A percentile compares a stretch with the other conserved stretches of the same genome.
Evolutionary conservation across 2,113 vertebrate species (phyloP).

Genomic region (Girardinichthys multiradiatus): DNA sequence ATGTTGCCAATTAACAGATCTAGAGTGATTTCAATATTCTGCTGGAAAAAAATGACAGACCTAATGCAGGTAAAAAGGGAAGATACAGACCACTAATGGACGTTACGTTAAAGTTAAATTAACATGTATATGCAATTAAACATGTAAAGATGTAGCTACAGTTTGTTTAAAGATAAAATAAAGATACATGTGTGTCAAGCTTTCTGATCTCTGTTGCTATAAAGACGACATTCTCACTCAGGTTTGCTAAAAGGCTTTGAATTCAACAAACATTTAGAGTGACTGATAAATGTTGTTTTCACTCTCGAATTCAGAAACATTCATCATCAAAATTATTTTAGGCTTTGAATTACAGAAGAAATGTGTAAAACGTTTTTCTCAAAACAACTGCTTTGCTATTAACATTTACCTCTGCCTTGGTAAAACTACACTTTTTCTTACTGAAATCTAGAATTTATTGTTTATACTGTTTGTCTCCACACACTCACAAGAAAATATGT

Average conservation of each 20-base stretch:
- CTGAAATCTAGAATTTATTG: background rate
- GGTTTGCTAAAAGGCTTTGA: background rate
- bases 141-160: too few species aligned
- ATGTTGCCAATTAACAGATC: too few species aligned
- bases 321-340: background rate
- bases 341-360: background rate
- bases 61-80: too few species aligned
- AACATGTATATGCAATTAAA: too few species aligned
- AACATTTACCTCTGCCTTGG: background rate
- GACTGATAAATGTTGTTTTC: background rate
- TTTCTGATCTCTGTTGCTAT: too few species aligned
- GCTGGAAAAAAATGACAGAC: too few species aligned
- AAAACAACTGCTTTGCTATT: background rate
- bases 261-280: background rate
- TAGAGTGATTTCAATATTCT: too few species aligned
- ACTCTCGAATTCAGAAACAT: background rate
- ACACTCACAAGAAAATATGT: background rate
- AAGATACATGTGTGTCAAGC: too few species aligned
- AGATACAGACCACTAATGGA: too few species aligned
- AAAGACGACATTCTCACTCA: too few species aligned
- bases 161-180: too few species aligned
- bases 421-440: background rate
- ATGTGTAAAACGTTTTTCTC: background rate
- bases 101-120: too few species aligned
- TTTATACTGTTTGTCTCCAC: background rate